Percentiles rank a stretch among this genome's conserved stretches.
Evolutionary conservation across 2,888 invertebrate genomes (phyloP).

Genomic region (Mythimna pallens): DNA sequence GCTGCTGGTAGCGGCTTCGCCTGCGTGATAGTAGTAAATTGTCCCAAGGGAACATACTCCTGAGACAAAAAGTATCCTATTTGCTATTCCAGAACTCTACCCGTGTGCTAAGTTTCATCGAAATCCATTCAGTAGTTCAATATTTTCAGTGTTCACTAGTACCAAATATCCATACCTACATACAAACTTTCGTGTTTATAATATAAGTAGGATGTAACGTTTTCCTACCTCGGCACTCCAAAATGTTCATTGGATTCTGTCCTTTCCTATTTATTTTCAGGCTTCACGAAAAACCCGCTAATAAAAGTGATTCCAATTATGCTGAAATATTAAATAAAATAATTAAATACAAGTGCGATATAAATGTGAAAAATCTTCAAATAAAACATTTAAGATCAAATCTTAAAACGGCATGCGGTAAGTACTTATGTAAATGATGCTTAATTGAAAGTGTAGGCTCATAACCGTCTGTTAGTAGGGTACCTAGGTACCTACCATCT

Average conservation of each 20-base stretch:
- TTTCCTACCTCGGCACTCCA: too few relatives aligned
- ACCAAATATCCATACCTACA: too few relatives aligned
- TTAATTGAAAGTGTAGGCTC: background rate
- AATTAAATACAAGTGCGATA: slow-evolving; percentile 66
- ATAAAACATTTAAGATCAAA: slow-evolving; percentile 72
- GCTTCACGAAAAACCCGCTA: slow-evolving; percentile 57
- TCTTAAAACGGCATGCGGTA: slow-evolving; percentile 76
- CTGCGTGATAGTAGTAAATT: too few relatives aligned
- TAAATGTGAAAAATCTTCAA: slow-evolving; percentile 70
- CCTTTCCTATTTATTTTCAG: slow-evolving; percentile 49
- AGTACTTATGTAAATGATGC: slow-evolving; percentile 59
- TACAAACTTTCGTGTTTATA: too few relatives aligned
- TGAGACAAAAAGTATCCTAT: too few relatives aligned
- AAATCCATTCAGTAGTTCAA: too few relatives aligned
- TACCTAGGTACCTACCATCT: background rate
- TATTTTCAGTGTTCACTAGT: too few relatives aligned
- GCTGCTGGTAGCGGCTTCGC: too few relatives aligned
- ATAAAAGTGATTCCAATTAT: slow-evolving; percentile 35
- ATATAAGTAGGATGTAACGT: too few relatives aligned
- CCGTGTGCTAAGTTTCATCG: too few relatives aligned
- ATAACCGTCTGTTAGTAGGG: background rate
- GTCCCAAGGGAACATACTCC: too few relatives aligned
- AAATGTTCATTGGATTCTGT: background rate
- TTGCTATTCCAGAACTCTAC: too few relatives aligned
- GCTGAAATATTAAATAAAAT: slow-evolving; percentile 64